Evolutionary conservation across 2,797 vertebrate genomes (phyloP).

Genomic region (Meriones psammophilus): DNA sequence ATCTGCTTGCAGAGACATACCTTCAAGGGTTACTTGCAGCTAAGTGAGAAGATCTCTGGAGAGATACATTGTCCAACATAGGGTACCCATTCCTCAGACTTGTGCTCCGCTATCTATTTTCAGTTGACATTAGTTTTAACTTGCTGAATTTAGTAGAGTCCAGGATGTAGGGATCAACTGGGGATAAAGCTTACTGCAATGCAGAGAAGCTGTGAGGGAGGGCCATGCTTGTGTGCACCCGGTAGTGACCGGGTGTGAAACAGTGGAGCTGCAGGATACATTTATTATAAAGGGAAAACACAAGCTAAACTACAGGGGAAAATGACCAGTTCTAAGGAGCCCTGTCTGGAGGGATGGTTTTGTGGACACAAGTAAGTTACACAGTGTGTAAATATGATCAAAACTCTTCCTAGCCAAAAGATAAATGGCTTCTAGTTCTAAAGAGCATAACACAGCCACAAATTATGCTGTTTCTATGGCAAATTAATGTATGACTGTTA

Average conservation of each 20-base stretch:
- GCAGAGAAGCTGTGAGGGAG: background rate
- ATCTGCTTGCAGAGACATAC: background rate
- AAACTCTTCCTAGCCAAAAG: constrained; percentile 33
- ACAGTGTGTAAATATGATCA: background rate
- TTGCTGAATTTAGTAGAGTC: constrained; percentile 11
- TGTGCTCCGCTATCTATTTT: background rate
- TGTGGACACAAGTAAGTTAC: constrained; percentile 38
- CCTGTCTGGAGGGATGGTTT: constrained; percentile 36
- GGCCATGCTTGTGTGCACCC: background rate
- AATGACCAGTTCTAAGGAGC: constrained; percentile 4
- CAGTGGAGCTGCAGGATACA: background rate
- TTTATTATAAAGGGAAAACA: constrained; percentile 28
- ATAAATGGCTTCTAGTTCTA: constrained; percentile 35
- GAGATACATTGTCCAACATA: background rate
- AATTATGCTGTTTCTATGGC: constrained; percentile 4
- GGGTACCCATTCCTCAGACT: background rate
- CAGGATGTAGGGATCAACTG: background rate
- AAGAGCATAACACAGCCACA: background rate
- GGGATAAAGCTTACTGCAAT: constrained; percentile 1
- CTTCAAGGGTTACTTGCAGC: background rate
- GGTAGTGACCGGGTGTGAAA: background rate
- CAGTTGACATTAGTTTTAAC: constrained; percentile 5
- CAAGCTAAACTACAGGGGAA: background rate
- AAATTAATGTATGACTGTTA: background rate
- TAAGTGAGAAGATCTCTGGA: constrained; percentile 2